Base-by-base conservation (phyloP, 2,113 vertebrate species). In the Aspidoscelis tigris region DNA sequence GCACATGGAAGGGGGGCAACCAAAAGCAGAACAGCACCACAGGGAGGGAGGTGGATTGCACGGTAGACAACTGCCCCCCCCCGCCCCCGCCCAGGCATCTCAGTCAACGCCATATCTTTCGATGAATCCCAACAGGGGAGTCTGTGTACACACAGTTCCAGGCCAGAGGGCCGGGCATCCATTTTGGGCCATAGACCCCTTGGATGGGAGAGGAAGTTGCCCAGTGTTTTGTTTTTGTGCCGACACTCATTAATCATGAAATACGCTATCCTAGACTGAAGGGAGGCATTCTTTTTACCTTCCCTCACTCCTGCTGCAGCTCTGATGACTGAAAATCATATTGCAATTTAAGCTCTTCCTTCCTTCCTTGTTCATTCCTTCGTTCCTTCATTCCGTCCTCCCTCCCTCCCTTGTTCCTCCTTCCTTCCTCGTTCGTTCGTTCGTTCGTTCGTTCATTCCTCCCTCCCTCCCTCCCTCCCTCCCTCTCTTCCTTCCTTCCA, bases 81-180 rank as follows among this genome's bases (percentile, higher is more conserved):
- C 33, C 53, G 33, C 3, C 33, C 33, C 33, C 33, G 33, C n/a
- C 53, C 50, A 18, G 55, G n/a, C 41, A 33, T 8, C 0, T 47
- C 21, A 0, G 0, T 21, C 39, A 39, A 7, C 20, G 33, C 33
- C 33, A 33, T 0, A 5, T 1, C 73, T 5, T 0, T 0, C 44
- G 2, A 12, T 50, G 47, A 9, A 50, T 6, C 21, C 47, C 50
- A 6, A 12, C 4, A 58, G 21, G 73, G 33, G 50, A 82, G 64
- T 26, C 9, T 3, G 47, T 9, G 33, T 9, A 0, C 2, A 14
- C 55, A 7, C 0, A 0, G 50, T 85, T 84, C 44, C 21, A 69
- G 65, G 11, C 33, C 39, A 11, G 22, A 24, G 4, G 84, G 0
- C 0, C 0, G 50, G 58, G 65, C 66, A 22, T 44, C 66, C 65